Evolutionary conservation across 2,797 vertebrate species (phyloP), one percentile per base, ranked within the genome.

Genomic region (Pelochelys cantorii): DNA sequence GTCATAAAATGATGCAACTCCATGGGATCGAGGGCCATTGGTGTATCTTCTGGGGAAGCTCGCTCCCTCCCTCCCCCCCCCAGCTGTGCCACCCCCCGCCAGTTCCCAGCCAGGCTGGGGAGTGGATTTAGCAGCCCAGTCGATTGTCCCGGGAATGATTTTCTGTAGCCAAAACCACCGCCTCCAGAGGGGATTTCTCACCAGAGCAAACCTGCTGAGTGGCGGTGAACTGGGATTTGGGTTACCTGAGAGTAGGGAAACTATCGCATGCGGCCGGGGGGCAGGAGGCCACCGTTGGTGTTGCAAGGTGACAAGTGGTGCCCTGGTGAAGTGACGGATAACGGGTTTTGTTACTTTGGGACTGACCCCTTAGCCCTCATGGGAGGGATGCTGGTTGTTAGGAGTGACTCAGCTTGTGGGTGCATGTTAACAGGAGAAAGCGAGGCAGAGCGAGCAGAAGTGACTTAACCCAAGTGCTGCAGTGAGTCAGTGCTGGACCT

Each of bases 21-120:
- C 18, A 17, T 34, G 14, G 65, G 17, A 18, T n/a, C 2, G 68
- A 14, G 25, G 42, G 13, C 74, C 4, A 3, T 27, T 25, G 23
- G 3, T 29, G 4, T 52, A 13, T 48, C 74, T 52, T 27, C 65
- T 18, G n/a, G 65, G 25, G 42, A 75, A 42, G 12, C 10, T 10
- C 11, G 23, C 10, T 10, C 22, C 71, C 11, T 1, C 22, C 71
- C 11, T 1, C 22, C 2, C 4, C 5, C 34, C 71, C 6, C 6
- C 7, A 8, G 20, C 37, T 6, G 11, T 37, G 71, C 37, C 25
- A 75, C 42, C 23, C 20, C 20, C 23, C 22, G 13, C 23, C 42
- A 15, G 74, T 12, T 25, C 25, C 42, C 42, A 23, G 37, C 71
- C 11, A 25, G 34, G 23, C 13, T 7, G 11, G 42, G 37, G 34